Evolutionary conservation across 2,888 invertebrate species (phyloP).

Genomic region (Phyto melanocephala): DNA sequence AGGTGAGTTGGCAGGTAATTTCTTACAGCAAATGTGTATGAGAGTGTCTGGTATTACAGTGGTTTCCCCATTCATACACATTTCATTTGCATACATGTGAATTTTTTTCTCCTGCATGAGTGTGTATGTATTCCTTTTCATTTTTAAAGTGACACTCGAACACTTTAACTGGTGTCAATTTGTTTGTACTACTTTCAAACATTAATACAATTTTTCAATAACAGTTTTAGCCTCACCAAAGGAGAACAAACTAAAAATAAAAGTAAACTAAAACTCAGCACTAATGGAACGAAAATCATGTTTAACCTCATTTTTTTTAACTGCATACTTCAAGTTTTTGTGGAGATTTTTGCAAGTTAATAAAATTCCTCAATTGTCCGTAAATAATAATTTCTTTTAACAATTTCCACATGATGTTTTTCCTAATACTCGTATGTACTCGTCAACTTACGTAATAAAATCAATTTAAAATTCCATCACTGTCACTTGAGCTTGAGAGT

Average conservation of each 20-base stretch:
- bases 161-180: conserved; percentile 53
- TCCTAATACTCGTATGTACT: background rate
- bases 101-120: background rate
- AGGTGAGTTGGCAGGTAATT: conserved; percentile 21
- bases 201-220: conserved; percentile 51
- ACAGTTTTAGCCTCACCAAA: conserved; percentile 14
- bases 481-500: conserved; percentile 37
- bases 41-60: conserved; percentile 4
- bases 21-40: conserved; percentile 5
- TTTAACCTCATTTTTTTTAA: background rate
- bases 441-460: background rate
- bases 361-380: conserved; percentile 32
- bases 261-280: background rate
- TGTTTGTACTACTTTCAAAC: conserved; percentile 41
- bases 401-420: background rate
- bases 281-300: background rate
- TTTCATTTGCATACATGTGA: background rate
- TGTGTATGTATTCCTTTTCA: background rate
- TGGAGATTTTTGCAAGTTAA: conserved; percentile 18
- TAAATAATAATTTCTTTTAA: conserved; percentile 22
- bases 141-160: conserved; percentile 50
- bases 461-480: conserved; percentile 43
- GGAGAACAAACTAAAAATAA: background rate
- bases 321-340: background rate
- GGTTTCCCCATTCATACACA: background rate